phyloP scores from a whole-genome alignment of 2,113 vertebrate genomes.

The Eonycteris spelaea region DNA sequence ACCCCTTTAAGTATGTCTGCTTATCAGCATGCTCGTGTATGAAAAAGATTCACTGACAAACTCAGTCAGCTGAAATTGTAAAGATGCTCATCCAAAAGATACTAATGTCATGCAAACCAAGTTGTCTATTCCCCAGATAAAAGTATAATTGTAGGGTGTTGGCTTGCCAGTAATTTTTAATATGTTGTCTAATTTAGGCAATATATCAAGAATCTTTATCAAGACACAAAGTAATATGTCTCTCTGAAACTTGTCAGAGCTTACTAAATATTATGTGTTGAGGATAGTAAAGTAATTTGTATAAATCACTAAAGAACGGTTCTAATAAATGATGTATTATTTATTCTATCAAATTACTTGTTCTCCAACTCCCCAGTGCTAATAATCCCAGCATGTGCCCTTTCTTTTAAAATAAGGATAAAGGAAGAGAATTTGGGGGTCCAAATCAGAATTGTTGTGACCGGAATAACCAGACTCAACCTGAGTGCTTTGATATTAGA shows the following conservation, averaged over 20 bases:
- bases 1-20: background rate
- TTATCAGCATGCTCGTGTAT: background rate
- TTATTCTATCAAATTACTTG: conserved; percentile 67
- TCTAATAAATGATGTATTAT: conserved; percentile 59
- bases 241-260: conserved; percentile 60
- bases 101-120: conserved; percentile 46
- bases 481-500: too few species aligned
- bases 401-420: conserved; percentile 35
- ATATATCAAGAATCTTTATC: conserved; percentile 53
- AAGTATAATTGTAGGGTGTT: conserved; percentile 71
- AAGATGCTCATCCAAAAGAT: conserved; percentile 27
- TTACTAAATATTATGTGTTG: conserved; percentile 67
- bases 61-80: conserved; percentile 42
- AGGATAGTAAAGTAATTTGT: conserved; percentile 52
- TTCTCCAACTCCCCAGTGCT: conserved; percentile 25
- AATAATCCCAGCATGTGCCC: conserved; percentile 44
- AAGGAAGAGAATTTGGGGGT: background rate
- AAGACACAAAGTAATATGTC: conserved; percentile 58
- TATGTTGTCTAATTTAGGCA: conserved; percentile 67
- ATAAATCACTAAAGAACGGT: conserved; percentile 48
- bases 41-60: conserved; percentile 52
- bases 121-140: conserved; percentile 52
- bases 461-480: too few species aligned
- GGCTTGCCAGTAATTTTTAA: conserved; percentile 73
- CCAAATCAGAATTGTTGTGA: conserved; percentile 37